These are phyloP conservation scores for Theonella swinhoei DNA, from an alignment of 37 sponge, comb jelly and placozoan species.

Conservation along the genomic window DNA sequence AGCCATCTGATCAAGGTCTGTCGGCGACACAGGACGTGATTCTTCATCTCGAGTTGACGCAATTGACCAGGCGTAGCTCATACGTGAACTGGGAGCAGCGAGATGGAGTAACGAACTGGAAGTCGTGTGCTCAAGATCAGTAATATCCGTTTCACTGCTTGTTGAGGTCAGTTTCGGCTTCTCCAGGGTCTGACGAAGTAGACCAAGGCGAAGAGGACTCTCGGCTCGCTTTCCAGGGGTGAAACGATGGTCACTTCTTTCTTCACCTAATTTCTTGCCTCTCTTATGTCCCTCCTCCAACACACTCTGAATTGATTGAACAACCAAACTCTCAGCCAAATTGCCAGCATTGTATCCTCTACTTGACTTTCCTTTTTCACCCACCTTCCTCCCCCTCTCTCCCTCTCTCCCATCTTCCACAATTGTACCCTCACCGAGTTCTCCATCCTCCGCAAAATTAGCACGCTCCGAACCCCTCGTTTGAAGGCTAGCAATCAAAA, in stretches of 20 bases:
- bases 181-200: neutral
- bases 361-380: neutral
- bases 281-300: neutral
- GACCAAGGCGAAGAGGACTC: neutral
- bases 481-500: conserved; percentile 9
- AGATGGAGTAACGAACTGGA: conserved; percentile 1
- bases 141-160: neutral
- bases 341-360: neutral
- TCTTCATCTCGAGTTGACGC: conserved; percentile 74
- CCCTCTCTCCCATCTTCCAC: neutral
- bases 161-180: neutral
- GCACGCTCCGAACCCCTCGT: neutral
- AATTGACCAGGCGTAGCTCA: conserved; percentile 72
- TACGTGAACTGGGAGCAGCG: conserved; percentile 21
- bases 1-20: conserved; percentile 65
- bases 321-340: neutral
- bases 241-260: neutral
- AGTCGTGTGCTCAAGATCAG: neutral
- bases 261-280: neutral
- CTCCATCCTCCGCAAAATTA: too few species aligned
- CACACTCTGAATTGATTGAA: neutral
- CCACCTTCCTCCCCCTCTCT: neutral
- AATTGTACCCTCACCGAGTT: neutral
- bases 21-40: conserved; percentile 69
- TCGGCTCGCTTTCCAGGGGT: neutral